phyloP scores from a whole-genome alignment of 1,140 invertebrate species.

The Nylanderia fulva region DNA sequence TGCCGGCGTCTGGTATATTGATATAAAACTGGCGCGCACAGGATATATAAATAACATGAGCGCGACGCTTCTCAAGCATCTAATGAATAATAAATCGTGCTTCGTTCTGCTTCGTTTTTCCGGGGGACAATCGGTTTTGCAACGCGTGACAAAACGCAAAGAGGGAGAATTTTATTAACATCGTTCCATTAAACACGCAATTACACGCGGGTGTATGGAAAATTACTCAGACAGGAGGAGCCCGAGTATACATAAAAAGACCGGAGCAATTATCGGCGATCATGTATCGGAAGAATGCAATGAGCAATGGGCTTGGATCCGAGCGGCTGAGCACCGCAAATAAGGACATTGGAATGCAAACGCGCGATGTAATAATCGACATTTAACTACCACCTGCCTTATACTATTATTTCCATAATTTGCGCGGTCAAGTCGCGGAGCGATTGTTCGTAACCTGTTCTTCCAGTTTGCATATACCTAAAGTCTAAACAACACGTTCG shows the following conservation, averaged over 20 bases:
- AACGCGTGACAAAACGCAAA: not conserved
- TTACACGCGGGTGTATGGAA: constrained; percentile 31
- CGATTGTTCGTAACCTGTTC: constrained; percentile 57
- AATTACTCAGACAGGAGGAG: constrained; percentile 15
- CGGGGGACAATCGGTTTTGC: not conserved
- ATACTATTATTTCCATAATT: constrained; percentile 64
- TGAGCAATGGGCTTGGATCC: constrained; percentile 39
- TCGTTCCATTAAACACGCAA: constrained; percentile 40
- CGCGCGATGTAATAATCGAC: constrained; percentile 52
- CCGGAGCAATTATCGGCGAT: constrained; percentile 45
- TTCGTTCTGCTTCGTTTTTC: constrained; percentile 7
- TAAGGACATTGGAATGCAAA: constrained; percentile 56
- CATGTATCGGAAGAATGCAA: constrained; percentile 60
- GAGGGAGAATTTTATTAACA: not conserved
- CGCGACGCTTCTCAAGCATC: not conserved
- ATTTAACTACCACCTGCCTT: constrained; percentile 52
- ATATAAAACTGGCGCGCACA: not conserved
- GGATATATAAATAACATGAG: not conserved
- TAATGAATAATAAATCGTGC: constrained; percentile 28
- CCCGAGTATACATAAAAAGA: not conserved
- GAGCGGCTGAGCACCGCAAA: not conserved
- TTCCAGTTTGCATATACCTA: not conserved
- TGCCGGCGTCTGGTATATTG: not conserved
- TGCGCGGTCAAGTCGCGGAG: constrained; percentile 29
- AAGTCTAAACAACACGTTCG: not conserved